phyloP scores from a whole-genome alignment of 1,140 invertebrate genomes.

The Teleogryllus occipitalis region DNA sequence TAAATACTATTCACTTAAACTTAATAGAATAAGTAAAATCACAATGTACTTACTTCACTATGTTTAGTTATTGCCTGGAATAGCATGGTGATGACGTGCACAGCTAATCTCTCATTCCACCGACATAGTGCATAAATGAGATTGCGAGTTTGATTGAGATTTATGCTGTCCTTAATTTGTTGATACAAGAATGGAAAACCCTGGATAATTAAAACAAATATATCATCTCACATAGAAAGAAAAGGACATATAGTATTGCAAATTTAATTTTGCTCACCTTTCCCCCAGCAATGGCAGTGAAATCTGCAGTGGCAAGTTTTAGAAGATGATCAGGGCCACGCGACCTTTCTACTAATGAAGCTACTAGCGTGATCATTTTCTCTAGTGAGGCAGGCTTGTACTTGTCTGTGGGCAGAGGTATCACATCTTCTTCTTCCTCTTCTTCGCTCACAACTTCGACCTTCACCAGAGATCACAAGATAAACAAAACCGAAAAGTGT shows the following conservation, averaged over 20 bases:
- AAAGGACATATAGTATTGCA: not conserved
- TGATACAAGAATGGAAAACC: slow-evolving; percentile 89
- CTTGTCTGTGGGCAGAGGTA: slow-evolving; percentile 60
- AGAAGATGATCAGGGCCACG: slow-evolving; percentile 63
- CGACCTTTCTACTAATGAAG: slow-evolving; percentile 79
- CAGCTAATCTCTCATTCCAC: slow-evolving; percentile 79
- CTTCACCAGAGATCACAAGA: slow-evolving; percentile 17
- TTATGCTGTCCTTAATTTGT: slow-evolving; percentile 87
- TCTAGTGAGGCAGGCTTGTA: slow-evolving; percentile 83
- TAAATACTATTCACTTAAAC: not conserved
- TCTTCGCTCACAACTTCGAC: slow-evolving; percentile 61
- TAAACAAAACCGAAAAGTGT: not conserved
- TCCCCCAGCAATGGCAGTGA: slow-evolving; percentile 72
- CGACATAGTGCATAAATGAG: slow-evolving; percentile 84
- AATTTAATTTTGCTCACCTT: slow-evolving; percentile 46
- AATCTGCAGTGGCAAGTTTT: slow-evolving; percentile 68
- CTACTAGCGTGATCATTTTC: slow-evolving; percentile 89
- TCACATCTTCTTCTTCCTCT: slow-evolving; percentile 71
- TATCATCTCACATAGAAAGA: not conserved
- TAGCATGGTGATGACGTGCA: slow-evolving; percentile 78
- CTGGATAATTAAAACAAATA: slow-evolving; percentile 38
- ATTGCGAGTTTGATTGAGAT: slow-evolving; percentile 83
- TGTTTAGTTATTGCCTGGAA: slow-evolving; percentile 84
- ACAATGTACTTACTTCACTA: slow-evolving; percentile 54
- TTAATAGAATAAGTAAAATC: not conserved